Evolutionary conservation across 2,113 vertebrate genomes (phyloP), one percentile per base, ranked within the genome.

Genomic region (Paratilapia polleni): DNA sequence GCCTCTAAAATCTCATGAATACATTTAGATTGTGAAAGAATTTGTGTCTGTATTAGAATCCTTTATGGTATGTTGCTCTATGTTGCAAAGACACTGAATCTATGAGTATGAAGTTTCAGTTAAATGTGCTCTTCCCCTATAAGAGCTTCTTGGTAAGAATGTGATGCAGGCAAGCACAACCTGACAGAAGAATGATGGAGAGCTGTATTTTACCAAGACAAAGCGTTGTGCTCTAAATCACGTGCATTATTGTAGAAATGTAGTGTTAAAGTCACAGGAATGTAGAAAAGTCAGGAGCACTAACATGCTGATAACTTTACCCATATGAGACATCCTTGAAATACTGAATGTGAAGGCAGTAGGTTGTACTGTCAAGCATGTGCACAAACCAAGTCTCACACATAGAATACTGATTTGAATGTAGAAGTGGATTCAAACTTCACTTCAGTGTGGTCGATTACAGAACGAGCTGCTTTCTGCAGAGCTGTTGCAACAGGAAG

Each of bases 401-500:
- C 36, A 70, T 36, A 22, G 11, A 36, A 36, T 12, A 41, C 38
- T 60, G 57, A 12, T 61, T 38, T 77, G 24, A 83, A 77, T 19
- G 68, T 26, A 28, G 73, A 74, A 52, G 14, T 68, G 49, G 14
- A 52, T 36, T 8, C 34, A 31, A 11, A 49, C 26, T 22, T 77
- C 8, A 59, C 8, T 2, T 56, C 2, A 61, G 12, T 36, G 57
- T 19, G 2, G 36, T 6, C 14, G 20, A 38, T 64, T 47, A 47
- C 34, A 57, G 52, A 54, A 78, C 20, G 9, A 13, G 8, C 12
- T 31, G 28, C 26, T 34, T 38, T 82, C 19, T 86, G 77, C 68
- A 86, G 56, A 75, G 4, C 14, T 63, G 34, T 38, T 41, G 28
- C 52, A 77, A 87, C 56, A 88, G 83, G 83, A 89, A 89, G 74